phyloP scores from a whole-genome alignment of 2,113 vertebrate species.

The Hymenochirus boettgeri region DNA sequence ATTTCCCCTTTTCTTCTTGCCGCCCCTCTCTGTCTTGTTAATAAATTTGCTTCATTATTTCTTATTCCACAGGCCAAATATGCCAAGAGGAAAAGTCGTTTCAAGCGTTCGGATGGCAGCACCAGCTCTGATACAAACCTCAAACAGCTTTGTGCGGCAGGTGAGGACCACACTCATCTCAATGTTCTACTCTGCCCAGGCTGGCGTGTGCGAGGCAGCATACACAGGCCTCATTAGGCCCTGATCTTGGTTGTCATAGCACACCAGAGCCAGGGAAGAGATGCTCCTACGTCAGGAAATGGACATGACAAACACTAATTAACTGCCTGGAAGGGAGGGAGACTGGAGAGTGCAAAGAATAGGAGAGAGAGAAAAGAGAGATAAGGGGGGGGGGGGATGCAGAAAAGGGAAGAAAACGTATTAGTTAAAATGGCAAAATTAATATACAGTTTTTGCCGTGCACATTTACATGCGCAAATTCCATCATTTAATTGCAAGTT shows the following conservation, averaged over 20 bases:
- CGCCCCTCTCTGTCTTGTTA: not conserved
- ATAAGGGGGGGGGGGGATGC: too few relatives aligned
- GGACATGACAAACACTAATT: constrained; percentile 42
- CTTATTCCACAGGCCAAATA: constrained; percentile 75
- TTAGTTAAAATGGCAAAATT: too few relatives aligned
- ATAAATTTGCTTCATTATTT: not conserved
- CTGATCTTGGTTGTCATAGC: constrained; percentile 33
- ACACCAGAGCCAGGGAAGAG: constrained; percentile 39
- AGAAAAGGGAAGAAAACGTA: too few relatives aligned
- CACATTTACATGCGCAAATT: too few relatives aligned
- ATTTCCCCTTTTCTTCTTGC: not conserved
- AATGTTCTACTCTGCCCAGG: constrained; percentile 17
- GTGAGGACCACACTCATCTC: constrained; percentile 60
- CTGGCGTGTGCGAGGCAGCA: constrained; percentile 10
- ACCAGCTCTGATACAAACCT: constrained; percentile 96
- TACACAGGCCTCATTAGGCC: constrained; percentile 32
- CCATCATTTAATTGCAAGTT: too few relatives aligned
- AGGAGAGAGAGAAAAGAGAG: constrained; percentile 7
- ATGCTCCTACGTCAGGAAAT: constrained; percentile 41
- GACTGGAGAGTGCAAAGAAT: constrained; percentile 1
- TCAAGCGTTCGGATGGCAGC: constrained; percentile 92
- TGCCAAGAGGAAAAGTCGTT: constrained; percentile 87
- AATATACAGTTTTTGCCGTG: too few relatives aligned
- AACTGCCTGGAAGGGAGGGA: constrained; percentile 30
- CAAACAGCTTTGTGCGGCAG: constrained; percentile 93